phyloP scores from a whole-genome alignment of 2,797 vertebrate species.

The Brotula barbata region DNA sequence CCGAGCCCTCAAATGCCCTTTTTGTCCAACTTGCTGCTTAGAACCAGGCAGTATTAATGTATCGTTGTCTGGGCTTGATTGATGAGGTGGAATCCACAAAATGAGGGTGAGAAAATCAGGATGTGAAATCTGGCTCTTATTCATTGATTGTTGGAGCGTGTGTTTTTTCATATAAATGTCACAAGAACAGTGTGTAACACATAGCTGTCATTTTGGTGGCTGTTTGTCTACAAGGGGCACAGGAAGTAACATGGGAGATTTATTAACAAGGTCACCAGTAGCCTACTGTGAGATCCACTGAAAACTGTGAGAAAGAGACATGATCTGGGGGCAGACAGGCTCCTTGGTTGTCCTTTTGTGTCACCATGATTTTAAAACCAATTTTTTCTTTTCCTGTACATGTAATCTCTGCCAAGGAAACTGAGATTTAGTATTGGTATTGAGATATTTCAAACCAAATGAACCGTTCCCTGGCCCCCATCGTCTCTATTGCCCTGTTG shows the following conservation, averaged over 20 bases:
- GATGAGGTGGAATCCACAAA: slow-evolving; percentile 30
- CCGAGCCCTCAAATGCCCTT: slow-evolving; percentile 36
- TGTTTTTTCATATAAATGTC: too few species aligned
- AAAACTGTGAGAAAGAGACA: slow-evolving; percentile 8
- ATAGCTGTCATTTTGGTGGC: slow-evolving; percentile 54
- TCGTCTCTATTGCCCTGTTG: slow-evolving; percentile 49
- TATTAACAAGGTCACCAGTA: slow-evolving; percentile 59
- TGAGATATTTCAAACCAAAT: slow-evolving; percentile 10
- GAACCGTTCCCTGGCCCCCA: neutral
- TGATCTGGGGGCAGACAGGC: neutral
- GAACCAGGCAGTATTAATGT: slow-evolving; percentile 59
- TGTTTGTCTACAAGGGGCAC: slow-evolving; percentile 38
- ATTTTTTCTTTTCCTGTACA: slow-evolving; percentile 27
- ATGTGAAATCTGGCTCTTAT: too few species aligned
- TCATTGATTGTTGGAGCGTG: too few species aligned
- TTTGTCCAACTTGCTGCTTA: slow-evolving; percentile 37
- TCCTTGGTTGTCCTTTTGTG: slow-evolving; percentile 12
- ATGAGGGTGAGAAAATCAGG: too few species aligned
- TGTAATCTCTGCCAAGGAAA: slow-evolving; percentile 15
- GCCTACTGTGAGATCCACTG: slow-evolving; percentile 21
- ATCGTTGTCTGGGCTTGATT: slow-evolving; percentile 34
- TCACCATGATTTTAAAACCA: slow-evolving; percentile 37
- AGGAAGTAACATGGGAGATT: slow-evolving; percentile 31
- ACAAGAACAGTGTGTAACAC: too few species aligned
- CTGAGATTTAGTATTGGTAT: slow-evolving; percentile 18